Percentiles rank a stretch among this genome's conserved stretches.
Evolutionary conservation across 2,888 invertebrate genomes (phyloP).

Genomic region (Hartigia nigra): DNA sequence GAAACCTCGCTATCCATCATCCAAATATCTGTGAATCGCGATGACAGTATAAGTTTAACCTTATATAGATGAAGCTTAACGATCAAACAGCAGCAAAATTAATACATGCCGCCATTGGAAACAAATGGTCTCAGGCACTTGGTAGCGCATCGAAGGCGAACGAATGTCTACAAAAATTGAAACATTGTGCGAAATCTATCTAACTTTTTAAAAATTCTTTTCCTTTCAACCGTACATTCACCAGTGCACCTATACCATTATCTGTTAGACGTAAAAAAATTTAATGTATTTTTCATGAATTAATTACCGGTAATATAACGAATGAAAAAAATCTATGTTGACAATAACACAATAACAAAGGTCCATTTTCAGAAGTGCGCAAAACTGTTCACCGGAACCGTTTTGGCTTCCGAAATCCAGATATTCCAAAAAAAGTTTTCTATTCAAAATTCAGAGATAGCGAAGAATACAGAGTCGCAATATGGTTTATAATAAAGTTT

Average conservation of each 20-base stretch:
- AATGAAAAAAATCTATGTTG: neutral
- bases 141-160: conserved; percentile 5
- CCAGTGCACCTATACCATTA: neutral
- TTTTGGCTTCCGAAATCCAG: neutral
- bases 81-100: conserved; percentile 24
- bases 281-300: neutral
- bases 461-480: neutral
- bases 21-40: conserved; percentile 18
- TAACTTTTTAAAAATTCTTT: neutral
- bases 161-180: neutral
- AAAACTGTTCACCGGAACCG: neutral
- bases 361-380: neutral
- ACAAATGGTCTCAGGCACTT: conserved; percentile 7
- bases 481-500: neutral
- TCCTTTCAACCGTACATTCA: neutral
- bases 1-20: conserved; percentile 23
- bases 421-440: neutral
- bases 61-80: conserved; percentile 1
- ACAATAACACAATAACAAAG: neutral
- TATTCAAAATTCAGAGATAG: neutral
- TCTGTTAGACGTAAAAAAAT: neutral
- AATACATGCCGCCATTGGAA: conserved; percentile 12
- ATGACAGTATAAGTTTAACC: neutral
- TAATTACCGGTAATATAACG: neutral
- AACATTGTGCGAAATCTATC: neutral